Evolutionary conservation across 2,797 vertebrate species (phyloP), one percentile per base, ranked within the genome.

Genomic region (Brotula barbata): DNA sequence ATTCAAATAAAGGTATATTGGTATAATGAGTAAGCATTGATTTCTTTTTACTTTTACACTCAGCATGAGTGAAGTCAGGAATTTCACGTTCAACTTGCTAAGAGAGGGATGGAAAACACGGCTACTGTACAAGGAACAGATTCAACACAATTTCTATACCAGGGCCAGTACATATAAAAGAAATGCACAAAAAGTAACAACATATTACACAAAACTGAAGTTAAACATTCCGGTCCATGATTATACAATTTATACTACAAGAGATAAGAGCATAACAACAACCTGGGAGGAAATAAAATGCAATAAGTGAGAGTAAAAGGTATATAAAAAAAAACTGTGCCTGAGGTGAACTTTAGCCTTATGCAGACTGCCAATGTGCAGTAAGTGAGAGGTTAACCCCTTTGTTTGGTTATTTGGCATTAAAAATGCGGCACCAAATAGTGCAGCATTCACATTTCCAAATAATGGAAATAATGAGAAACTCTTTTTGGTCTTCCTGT

Each of bases 261-360:
- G 88, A 79, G 59, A 89, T 89, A 91, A 87, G 87, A 72, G 65
- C 44, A 56, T 53, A 75, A 79, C n/a, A n/a, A n/a, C 48, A 80
- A 68, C 21, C 44, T 17, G 33, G 74, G 59, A 54, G 54, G 42
- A 54, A 58, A 40, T 60, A 68, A 67, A 65, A 69, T 52, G 64
- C 51, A 58, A 57, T 55, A 73, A 22, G 58, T 73, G 67, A 68
- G 47, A 74, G 58, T 1, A 36, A 66, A 61, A 51, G 44, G 47
- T 63, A 66, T 42, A 73, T 44, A 33, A 21, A 40, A 20, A 76
- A 71, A 91, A 92, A 92, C 76, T 78, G 78, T 68, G 93, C 91
- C 92, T 91, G 92, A 93, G 93, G 93, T 94, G 92, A 89, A 89
- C 83, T 85, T 90, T 92, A 93, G 91, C 92, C 91, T 90, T 86